A percentile compares a stretch with the other conserved stretches of the same genome.
Evolutionary conservation across 35 echinoderm and acorn worm genomes (phyloP).

Genomic region (Hemicentrotus pulcherrimus): DNA sequence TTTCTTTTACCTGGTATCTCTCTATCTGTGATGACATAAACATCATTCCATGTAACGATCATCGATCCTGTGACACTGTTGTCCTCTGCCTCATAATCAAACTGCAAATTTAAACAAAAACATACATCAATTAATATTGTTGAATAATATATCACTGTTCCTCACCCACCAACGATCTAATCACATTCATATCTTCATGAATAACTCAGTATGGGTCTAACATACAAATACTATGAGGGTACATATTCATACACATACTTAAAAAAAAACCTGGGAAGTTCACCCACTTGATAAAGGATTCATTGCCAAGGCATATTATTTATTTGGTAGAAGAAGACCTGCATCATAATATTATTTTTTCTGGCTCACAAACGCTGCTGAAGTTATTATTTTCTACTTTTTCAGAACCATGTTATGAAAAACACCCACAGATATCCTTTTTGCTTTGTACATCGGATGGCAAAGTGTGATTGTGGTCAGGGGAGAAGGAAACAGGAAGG

Average conservation of each 20-base stretch:
- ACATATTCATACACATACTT: too few relatives aligned
- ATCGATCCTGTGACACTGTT: conserved; percentile 46
- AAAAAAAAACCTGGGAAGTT: too few relatives aligned
- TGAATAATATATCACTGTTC: neutral
- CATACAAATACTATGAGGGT: too few relatives aligned
- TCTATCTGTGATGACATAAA: neutral
- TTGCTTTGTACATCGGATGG: neutral
- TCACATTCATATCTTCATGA: too few relatives aligned
- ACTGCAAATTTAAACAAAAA: conserved; percentile 35
- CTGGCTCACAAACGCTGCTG: neutral
- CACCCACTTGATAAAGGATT: neutral
- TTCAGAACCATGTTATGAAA: neutral
- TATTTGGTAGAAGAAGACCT: neutral
- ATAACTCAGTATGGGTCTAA: too few relatives aligned
- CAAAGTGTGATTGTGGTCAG: neutral
- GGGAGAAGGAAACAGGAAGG: neutral
- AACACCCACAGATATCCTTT: neutral
- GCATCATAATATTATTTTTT: neutral
- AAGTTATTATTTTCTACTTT: neutral
- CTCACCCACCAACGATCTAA: too few relatives aligned
- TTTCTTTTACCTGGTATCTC: conserved; percentile 29
- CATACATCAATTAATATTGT: neutral
- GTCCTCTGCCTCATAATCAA: conserved; percentile 24
- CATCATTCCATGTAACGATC: conserved; percentile 33
- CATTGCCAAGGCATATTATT: neutral